Conservation (phyloP, 2,888 invertebrate genomes). For the Margaritifera margaritifera region DNA sequence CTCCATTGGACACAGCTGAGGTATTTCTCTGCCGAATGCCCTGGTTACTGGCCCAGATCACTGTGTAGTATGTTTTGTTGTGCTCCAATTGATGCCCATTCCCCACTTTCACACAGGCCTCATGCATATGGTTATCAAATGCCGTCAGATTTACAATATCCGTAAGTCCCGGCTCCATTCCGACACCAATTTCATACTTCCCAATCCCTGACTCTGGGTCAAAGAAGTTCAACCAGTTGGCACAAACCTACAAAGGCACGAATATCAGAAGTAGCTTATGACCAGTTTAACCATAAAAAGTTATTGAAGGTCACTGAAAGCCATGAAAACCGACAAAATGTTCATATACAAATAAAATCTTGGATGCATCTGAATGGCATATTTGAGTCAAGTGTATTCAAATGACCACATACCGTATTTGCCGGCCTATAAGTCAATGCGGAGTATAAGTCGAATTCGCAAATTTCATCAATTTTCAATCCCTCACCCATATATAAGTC, state of each 20-base stretch:
- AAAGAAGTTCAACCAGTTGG: slow-evolving; percentile 51
- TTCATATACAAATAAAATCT: too few species aligned
- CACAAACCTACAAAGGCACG: slow-evolving; percentile 45
- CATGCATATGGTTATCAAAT: slow-evolving; percentile 18
- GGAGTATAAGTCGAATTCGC: too few species aligned
- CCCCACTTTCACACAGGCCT: slow-evolving; percentile 34
- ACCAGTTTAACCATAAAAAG: too few species aligned
- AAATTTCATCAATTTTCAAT: too few species aligned
- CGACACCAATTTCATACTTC: slow-evolving; percentile 40
- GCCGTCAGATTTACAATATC: slow-evolving; percentile 28
- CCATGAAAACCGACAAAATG: too few species aligned
- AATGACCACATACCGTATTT: too few species aligned
- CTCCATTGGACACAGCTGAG: slow-evolving; percentile 45
- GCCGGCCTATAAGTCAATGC: too few species aligned
- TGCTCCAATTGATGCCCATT: slow-evolving; percentile 31
- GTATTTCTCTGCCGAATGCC: slow-evolving; percentile 47
- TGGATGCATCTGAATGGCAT: too few species aligned
- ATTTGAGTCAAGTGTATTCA: too few species aligned
- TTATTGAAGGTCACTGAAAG: too few species aligned
- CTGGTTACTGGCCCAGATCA: slow-evolving; percentile 48
- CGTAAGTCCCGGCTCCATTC: slow-evolving; percentile 18
- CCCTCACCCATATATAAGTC: too few species aligned
- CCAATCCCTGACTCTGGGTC: slow-evolving; percentile 55
- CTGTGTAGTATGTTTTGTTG: slow-evolving; percentile 36
- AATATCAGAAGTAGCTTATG: not conserved